Evolutionary conservation across 2,113 vertebrate genomes (phyloP).

Genomic region (Misgurnus mizolepis): DNA sequence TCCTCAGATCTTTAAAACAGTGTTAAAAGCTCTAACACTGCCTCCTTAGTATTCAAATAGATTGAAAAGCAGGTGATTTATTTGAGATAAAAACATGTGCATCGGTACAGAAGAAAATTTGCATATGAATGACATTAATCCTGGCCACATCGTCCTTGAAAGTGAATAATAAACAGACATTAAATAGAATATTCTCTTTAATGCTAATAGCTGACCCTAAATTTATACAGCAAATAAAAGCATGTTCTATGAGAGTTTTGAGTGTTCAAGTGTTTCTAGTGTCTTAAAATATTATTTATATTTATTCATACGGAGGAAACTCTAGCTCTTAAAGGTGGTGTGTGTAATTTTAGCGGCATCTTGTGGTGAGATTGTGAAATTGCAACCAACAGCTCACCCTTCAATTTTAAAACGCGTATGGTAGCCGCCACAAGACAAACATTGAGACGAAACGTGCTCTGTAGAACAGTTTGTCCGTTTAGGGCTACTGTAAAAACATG

Average conservation of each 20-base stretch:
- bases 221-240: not conserved
- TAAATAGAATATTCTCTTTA: slow-evolving; percentile 11
- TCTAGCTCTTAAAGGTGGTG: too few relatives aligned
- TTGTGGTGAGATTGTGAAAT: too few relatives aligned
- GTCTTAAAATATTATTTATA: not conserved
- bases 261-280: not conserved
- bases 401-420: too few relatives aligned
- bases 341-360: too few relatives aligned
- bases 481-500: too few relatives aligned
- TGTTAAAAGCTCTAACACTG: not conserved
- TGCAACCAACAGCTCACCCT: too few relatives aligned
- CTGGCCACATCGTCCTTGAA: not conserved
- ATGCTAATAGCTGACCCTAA: not conserved
- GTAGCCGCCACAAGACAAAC: too few relatives aligned
- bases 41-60: not conserved
- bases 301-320: not conserved
- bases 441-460: too few relatives aligned
- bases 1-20: not conserved
- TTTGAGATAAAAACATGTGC: not conserved
- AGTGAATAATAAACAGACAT: slow-evolving; percentile 4
- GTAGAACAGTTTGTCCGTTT: too few relatives aligned
- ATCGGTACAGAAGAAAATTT: not conserved
- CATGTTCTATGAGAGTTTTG: not conserved
- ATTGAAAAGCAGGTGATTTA: not conserved
- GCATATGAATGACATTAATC: slow-evolving; percentile 8